These are phyloP conservation scores for Apodemia mormo DNA, from an alignment of 2,888 invertebrate genomes.

Conservation along the genomic window DNA sequence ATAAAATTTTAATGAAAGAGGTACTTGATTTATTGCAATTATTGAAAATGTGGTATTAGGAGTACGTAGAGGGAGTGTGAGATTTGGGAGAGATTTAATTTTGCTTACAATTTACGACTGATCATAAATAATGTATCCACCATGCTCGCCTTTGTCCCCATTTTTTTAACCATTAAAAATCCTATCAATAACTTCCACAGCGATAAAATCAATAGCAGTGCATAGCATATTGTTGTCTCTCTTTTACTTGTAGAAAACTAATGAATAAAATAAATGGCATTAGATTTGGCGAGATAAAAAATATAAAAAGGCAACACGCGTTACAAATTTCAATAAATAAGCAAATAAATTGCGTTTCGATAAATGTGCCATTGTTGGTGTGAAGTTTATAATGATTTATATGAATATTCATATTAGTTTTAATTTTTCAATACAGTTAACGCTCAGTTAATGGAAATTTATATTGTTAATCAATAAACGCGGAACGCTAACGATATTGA, in stretches of 20 bases:
- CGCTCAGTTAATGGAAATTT: conserved; percentile 25
- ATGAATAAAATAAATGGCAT: conserved; percentile 47
- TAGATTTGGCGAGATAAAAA: conserved; percentile 42
- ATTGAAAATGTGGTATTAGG: conserved; percentile 62
- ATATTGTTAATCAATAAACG: conserved; percentile 15
- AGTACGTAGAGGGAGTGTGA: conserved; percentile 56
- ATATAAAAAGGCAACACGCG: conserved; percentile 59
- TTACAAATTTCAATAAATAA: conserved; percentile 80
- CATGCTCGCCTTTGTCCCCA: conserved; percentile 68
- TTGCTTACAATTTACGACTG: conserved; percentile 73
- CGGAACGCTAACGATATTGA: conserved; percentile 20
- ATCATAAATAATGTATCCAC: conserved; percentile 72
- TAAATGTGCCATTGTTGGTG: conserved; percentile 71
- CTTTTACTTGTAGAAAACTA: conserved; percentile 46
- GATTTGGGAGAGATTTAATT: conserved; percentile 72
- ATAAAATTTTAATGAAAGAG: conserved; percentile 30
- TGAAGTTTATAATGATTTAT: conserved; percentile 72
- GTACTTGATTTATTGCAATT: conserved; percentile 66
- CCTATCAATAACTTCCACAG: conserved; percentile 72
- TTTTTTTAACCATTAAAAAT: conserved; percentile 78
- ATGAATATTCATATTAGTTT: conserved; percentile 77
- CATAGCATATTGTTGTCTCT: conserved; percentile 51
- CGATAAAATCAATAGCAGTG: conserved; percentile 63
- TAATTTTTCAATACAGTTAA: conserved; percentile 50
- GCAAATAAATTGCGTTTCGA: conserved; percentile 77